Conservation (phyloP, 2,888 invertebrate genomes). For the Eudasyphora cyanicolor region DNA sequence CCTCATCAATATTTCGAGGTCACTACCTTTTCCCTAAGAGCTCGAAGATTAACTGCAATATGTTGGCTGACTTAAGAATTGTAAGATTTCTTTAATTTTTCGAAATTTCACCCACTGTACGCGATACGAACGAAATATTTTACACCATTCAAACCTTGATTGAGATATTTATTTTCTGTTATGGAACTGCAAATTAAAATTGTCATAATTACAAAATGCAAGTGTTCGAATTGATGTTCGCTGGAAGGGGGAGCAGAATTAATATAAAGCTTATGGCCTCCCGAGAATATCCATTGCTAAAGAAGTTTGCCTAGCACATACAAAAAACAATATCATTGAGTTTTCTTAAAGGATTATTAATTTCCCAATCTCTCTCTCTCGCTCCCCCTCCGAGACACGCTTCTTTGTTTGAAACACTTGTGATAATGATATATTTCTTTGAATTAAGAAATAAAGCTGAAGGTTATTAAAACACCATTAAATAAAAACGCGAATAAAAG, state of each 20-base stretch:
- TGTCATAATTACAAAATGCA: conserved; percentile 19
- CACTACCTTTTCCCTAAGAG: too few relatives aligned
- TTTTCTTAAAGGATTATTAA: conserved; percentile 11
- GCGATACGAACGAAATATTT: too few relatives aligned
- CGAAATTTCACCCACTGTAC: too few relatives aligned
- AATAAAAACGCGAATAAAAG: background rate
- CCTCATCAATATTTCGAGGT: too few relatives aligned
- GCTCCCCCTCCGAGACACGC: too few relatives aligned
- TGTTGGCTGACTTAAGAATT: too few relatives aligned
- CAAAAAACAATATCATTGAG: background rate
- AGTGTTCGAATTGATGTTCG: conserved; percentile 17
- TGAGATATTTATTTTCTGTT: conserved; percentile 11
- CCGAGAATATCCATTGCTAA: background rate
- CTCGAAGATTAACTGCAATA: too few relatives aligned
- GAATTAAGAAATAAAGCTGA: background rate
- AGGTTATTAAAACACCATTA: conserved; percentile 44
- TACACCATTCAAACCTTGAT: too few relatives aligned
- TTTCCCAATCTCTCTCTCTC: background rate
- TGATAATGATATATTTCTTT: conserved; percentile 13
- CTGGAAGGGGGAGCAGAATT: background rate
- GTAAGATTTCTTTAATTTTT: too few relatives aligned
- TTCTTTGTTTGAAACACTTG: background rate
- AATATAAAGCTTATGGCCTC: too few relatives aligned
- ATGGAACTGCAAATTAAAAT: background rate
- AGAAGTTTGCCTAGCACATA: conserved; percentile 1